Conservation (phyloP, 2,113 vertebrate genomes). For the Gasterosteus nipponicus region DNA sequence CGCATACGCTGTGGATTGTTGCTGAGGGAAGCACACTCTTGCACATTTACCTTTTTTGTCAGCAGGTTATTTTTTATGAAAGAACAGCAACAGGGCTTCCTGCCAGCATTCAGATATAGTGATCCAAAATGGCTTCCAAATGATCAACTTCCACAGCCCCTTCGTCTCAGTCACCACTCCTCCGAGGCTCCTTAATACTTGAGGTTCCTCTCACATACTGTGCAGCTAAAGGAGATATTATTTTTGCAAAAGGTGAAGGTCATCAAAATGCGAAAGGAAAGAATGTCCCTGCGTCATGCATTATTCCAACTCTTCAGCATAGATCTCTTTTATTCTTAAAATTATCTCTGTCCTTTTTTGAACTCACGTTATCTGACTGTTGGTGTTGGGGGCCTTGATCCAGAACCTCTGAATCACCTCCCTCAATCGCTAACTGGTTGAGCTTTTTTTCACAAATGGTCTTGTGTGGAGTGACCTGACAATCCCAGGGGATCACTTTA, state of each 20-base stretch:
- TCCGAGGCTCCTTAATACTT: slow-evolving; percentile 36
- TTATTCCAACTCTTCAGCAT: slow-evolving; percentile 35
- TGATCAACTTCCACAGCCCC: slow-evolving; percentile 13
- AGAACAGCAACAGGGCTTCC: slow-evolving; percentile 28
- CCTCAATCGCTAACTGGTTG: neutral
- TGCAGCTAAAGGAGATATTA: slow-evolving; percentile 16
- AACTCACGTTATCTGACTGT: neutral
- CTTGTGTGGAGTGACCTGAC: no score
- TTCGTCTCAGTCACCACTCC: slow-evolving; percentile 14
- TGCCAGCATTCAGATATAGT: slow-evolving; percentile 34
- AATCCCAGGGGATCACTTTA: no score
- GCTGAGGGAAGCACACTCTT: slow-evolving; percentile 27
- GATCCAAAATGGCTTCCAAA: slow-evolving; percentile 20
- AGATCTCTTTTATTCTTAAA: slow-evolving; percentile 24
- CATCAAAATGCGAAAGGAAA: slow-evolving; percentile 24
- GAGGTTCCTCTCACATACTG: slow-evolving; percentile 26
- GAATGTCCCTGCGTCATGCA: slow-evolving; percentile 13
- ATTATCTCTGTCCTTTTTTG: slow-evolving; percentile 12
- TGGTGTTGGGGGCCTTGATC: neutral
- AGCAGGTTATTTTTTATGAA: slow-evolving; percentile 41
- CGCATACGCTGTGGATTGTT: slow-evolving; percentile 45
- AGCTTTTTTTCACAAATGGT: neutral
- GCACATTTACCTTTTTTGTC: slow-evolving; percentile 49
- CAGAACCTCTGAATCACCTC: neutral
- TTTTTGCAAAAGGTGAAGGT: slow-evolving; percentile 51